Base-by-base conservation (phyloP, 2,113 vertebrate species). In the Cheirogaleus medius region DNA sequence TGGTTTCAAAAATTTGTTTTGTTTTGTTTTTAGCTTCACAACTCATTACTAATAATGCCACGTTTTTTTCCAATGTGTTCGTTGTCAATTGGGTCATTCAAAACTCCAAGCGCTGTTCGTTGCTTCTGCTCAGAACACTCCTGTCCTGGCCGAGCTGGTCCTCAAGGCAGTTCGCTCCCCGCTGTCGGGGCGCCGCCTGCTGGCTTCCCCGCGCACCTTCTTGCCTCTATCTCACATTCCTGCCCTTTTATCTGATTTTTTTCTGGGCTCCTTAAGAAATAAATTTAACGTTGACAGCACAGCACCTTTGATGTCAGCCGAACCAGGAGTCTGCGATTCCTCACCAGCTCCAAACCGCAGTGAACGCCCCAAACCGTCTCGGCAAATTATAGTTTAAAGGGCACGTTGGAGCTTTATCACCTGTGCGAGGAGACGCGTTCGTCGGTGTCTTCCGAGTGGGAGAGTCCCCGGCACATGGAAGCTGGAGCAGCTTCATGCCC, bases 241-340 rank as follows among this genome's bases (percentile, higher is more conserved):
- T 4, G 68, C 92, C 87, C 47, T 27, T 11, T 42, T 17, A 39
- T 23, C 90, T 25, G 34, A 23, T 9, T 39, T 49, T 54, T 66
- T 18, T 12, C 58, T 63, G 39, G 0, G 60, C 68, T 69, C 80
- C 56, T 29, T 52, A 34, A 37, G 78, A 58, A 84, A 93, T 56
- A 49, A 78, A 73, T 91, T 39, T 34, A 15, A 25, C 47, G 88
- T n/a, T 76, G 88, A 85, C 91, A 29, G 10, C 0, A 1, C 52
- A 66, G 81, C 44, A 20, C 85, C 95, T 97, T 97, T 95, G 97
- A 97, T 94, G 97, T 90, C 63, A 29, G 4, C 69, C 32, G 74
- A 74, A 11, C 32, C 20, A 1, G 78, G 92, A 29, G 49, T 64
- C 97, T 97, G 97, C 0, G 1, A 20, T 92, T 97, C 92, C 91